Percentiles rank a stretch among this genome's conserved stretches.
Evolutionary conservation across 2,113 vertebrate species (phyloP).

Genomic region (Elachura formosa): DNA sequence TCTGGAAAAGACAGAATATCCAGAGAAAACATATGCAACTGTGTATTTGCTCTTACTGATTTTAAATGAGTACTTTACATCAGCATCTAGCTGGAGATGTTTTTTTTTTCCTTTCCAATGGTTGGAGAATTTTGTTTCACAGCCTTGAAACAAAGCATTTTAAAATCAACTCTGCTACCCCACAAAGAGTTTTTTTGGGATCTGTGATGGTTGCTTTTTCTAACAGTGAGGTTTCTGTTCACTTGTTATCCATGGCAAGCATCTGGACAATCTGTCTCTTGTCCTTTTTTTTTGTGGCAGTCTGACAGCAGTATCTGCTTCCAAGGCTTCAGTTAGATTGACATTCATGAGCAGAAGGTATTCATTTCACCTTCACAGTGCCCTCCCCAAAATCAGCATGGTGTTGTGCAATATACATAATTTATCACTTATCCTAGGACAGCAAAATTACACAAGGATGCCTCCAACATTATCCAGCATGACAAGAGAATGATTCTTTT

Average conservation of each 20-base stretch:
- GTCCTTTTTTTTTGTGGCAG: background rate
- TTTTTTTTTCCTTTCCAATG: background rate
- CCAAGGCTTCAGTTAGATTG: background rate
- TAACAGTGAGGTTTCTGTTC: background rate
- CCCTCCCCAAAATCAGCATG: constrained; percentile 11
- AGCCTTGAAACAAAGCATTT: background rate
- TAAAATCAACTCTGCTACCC: background rate
- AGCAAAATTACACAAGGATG: background rate
- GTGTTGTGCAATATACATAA: constrained; percentile 1
- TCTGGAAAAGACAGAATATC: background rate
- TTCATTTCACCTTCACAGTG: constrained; percentile 20
- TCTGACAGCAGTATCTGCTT: background rate
- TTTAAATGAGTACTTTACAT: background rate
- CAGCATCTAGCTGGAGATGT: background rate
- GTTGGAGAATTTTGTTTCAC: background rate
- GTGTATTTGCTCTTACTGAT: background rate
- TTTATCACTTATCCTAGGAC: background rate
- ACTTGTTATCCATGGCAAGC: background rate
- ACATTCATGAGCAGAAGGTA: background rate
- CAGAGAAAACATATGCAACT: background rate
- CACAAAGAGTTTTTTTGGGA: background rate
- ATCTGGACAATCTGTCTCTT: background rate
- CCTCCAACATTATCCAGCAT: background rate
- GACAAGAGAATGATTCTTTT: background rate
- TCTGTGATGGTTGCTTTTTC: background rate